Evolutionary conservation across 2,113 vertebrate genomes (phyloP), one percentile per base, ranked within the genome.

Genomic region (Sisor rabdophorus): DNA sequence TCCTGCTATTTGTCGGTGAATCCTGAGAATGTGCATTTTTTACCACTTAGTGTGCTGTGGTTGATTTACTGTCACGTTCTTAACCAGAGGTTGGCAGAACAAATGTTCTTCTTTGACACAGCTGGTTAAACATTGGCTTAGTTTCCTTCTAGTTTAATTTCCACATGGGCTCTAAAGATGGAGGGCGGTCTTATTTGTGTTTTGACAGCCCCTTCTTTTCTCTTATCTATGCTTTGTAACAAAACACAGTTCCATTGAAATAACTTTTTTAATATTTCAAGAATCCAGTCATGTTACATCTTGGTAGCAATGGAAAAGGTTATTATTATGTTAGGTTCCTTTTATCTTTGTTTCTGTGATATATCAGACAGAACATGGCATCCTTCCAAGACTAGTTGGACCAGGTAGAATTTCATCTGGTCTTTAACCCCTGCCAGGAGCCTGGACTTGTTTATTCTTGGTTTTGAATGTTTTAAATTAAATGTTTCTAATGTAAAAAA

Each of bases 91-190:
- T 22, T 22, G 26, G 59, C 58, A 32, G 0, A 47, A 48, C 50
- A 58, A 64, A 50, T 11, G 22, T 44, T 73, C 50, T 24, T 40
- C 22, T 47, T 60, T 75, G 53, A 48, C 72, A 72, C 77, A 82
- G 36, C 80, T 79, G 73, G 30, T 79, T 61, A 73, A 79, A 73
- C 65, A 73, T 40, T 68, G 70, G 61, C 68, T 72, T 55, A 61
- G 24, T 64, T 70, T 60, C 32, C 73, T 79, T 53, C 20, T 53
- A 47, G 22, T 63, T 60, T 71, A 13, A 22, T 63, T 60, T 71
- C 19, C 56, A 53, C 28, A 48, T 28, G 36, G 53, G 3, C 36
- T n/a, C 2, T 16, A 56, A 22, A 26, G 52, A 40, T 19, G 32
- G 26, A 52, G 60, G 12, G 26, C 58, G 22, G n/a, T 28, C 61